Percentiles rank a stretch among this genome's conserved stretches.
Evolutionary conservation across 2,888 invertebrate species (phyloP).

Genomic region (Polydesmus complanatus): DNA sequence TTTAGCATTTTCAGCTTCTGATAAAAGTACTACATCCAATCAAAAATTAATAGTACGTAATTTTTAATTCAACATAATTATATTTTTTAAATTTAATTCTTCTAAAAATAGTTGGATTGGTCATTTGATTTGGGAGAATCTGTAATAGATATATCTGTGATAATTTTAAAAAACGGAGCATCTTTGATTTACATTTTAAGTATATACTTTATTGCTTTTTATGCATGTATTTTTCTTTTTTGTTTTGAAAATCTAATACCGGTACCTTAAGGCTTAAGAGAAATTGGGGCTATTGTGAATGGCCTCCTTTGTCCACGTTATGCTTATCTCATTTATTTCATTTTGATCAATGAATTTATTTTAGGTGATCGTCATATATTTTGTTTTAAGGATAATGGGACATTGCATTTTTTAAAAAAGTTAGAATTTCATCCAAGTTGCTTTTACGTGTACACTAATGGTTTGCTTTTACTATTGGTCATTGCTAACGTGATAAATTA

Average conservation of each 20-base stretch:
- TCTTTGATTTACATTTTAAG: conserved; percentile 65
- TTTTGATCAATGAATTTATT: background rate
- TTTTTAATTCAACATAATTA: too few species aligned
- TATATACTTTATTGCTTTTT: too few species aligned
- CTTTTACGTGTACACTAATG: conserved; percentile 17
- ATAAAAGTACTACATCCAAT: conserved; percentile 36
- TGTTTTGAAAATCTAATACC: too few species aligned
- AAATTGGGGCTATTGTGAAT: too few species aligned
- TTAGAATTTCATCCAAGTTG: conserved; percentile 60
- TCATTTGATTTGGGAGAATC: conserved; percentile 65
- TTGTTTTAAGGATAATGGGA: conserved; percentile 63
- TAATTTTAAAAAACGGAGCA: conserved; percentile 45
- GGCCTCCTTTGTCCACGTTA: too few species aligned
- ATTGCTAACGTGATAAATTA: background rate
- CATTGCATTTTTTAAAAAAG: conserved; percentile 64
- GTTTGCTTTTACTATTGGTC: background rate
- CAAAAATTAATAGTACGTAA: conserved; percentile 43
- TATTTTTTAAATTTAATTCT: background rate
- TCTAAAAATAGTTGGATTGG: conserved; percentile 51
- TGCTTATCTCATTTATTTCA: background rate
- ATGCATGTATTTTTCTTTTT: too few species aligned
- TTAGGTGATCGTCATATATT: conserved; percentile 60
- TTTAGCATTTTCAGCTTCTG: conserved; percentile 53
- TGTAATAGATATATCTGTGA: conserved; percentile 47
- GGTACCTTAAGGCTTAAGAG: too few species aligned